phyloP scores from a whole-genome alignment of 2,113 vertebrate genomes.

The Lepus timidus region DNA sequence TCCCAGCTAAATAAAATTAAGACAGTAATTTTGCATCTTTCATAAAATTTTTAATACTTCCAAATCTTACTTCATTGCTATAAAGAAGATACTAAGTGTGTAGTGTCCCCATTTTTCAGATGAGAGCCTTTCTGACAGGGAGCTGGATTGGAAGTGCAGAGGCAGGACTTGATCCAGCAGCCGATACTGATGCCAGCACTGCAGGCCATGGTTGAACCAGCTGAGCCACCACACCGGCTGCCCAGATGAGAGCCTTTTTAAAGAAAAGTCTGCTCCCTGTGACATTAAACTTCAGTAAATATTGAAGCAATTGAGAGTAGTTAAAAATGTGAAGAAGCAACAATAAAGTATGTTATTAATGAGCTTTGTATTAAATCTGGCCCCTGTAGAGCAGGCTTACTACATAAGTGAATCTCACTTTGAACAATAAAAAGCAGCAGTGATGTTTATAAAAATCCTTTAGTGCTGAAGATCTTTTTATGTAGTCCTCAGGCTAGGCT shows the following conservation, averaged over 20 bases:
- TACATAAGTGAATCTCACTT: slow-evolving; percentile 26
- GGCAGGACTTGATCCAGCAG: too few relatives aligned
- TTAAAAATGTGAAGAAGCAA: slow-evolving; percentile 23
- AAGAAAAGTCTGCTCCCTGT: neutral
- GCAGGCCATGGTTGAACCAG: too few relatives aligned
- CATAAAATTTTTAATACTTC: neutral
- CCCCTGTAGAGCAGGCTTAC: neutral
- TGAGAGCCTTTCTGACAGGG: neutral
- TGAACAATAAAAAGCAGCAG: slow-evolving; percentile 45
- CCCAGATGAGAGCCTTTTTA: neutral
- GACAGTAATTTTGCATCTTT: slow-evolving; percentile 9
- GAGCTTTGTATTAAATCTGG: neutral
- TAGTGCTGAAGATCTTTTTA: slow-evolving; percentile 31
- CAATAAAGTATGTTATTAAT: slow-evolving; percentile 7
- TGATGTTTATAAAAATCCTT: neutral
- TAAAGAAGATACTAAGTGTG: slow-evolving; percentile 4
- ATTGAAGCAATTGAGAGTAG: slow-evolving; percentile 38
- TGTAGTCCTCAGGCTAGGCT: neutral
- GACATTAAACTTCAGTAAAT: slow-evolving; percentile 42
- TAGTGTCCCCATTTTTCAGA: slow-evolving; percentile 44
- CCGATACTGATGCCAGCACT: too few relatives aligned
- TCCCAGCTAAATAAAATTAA: neutral
- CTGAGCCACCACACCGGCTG: too few relatives aligned
- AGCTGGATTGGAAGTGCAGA: too few relatives aligned
- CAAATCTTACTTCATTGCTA: slow-evolving; percentile 18